Evolutionary conservation across 2,797 vertebrate species (phyloP), one percentile per base, ranked within the genome.

Genomic region (Sparidentex hasta): DNA sequence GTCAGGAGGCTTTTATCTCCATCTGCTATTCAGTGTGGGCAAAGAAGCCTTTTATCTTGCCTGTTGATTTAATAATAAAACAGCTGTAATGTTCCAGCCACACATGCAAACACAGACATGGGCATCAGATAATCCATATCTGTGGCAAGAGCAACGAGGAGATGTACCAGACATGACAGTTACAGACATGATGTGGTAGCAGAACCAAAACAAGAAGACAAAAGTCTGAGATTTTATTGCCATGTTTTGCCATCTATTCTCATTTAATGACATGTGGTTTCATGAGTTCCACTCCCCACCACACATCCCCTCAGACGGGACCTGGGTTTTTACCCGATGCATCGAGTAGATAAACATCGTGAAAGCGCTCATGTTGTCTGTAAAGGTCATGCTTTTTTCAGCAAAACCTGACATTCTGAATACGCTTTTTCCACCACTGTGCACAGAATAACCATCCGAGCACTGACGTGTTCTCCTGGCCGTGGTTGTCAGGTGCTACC

Each of bases 31-130:
- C 86, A 75, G 29, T 64, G 79, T 71, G 73, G 65, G 71, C 81
- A 81, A 68, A 75, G 76, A 54, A 80, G 63, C 68, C 80, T 90
- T 91, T 92, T 85, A 89, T 92, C 81, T 78, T 61, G 50, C 54
- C 76, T 78, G 76, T 62, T 90, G 86, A 94, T 93, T 87, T 74
- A 90, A 90, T 91, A 85, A 87, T 83, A 82, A 83, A 80, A 88
- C 8, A 25, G 64, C 82, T 69, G 43, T 59, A 63, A 85, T 81
- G 85, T 84, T 65, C 3, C 27, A 41, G 66, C 81, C 51, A 65
- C 47, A 62, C 76, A 80, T 76, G 58, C 66, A 83, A 74, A 83
- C 70, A 64, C 16, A 58, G 27, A 70, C 47, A 52, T 17, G 29
- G 17, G 21, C 12, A 20, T 33, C 2, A 59, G 25, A 64, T 75